phyloP scores from a whole-genome alignment of 2,888 invertebrate genomes.

The Macrophya alboannulata region DNA sequence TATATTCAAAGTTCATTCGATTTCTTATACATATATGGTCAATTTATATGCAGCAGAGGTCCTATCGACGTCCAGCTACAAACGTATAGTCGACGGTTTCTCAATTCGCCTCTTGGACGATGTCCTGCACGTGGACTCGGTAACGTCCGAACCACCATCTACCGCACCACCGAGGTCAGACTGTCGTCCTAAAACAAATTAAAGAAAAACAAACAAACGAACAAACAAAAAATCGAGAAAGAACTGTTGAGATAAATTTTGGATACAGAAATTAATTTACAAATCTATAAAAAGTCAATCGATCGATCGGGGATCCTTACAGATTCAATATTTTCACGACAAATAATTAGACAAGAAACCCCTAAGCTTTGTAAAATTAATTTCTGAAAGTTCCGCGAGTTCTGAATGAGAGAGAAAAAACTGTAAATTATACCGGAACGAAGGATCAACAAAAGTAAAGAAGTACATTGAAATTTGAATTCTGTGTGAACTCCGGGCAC shows the following conservation, averaged over 20 bases:
- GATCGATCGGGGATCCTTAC: not conserved
- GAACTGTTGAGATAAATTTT: not conserved
- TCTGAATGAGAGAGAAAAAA: not conserved
- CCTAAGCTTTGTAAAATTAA: not conserved
- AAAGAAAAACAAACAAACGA: not conserved
- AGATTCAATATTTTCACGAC: not conserved
- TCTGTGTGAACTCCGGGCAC: not conserved
- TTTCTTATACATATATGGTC: not conserved
- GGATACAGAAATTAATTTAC: not conserved
- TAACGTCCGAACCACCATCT: constrained; percentile 37
- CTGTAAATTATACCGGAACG: no score
- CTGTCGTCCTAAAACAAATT: constrained; percentile 64
- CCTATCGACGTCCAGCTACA: not conserved
- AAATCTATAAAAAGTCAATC: not conserved
- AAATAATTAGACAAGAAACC: not conserved
- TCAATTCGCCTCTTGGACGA: constrained; percentile 8
- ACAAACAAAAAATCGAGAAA: not conserved
- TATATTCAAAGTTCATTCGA: constrained; percentile 19
- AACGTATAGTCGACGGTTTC: not conserved
- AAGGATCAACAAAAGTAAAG: not conserved
- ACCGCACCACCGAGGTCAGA: constrained; percentile 67
- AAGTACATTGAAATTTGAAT: constrained; percentile 13
- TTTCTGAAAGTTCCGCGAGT: not conserved
- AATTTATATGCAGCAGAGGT: not conserved
- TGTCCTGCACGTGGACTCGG: constrained; percentile 13